Conservation (phyloP, 2,113 vertebrate genomes). For the Argyrosomus japonicus region DNA sequence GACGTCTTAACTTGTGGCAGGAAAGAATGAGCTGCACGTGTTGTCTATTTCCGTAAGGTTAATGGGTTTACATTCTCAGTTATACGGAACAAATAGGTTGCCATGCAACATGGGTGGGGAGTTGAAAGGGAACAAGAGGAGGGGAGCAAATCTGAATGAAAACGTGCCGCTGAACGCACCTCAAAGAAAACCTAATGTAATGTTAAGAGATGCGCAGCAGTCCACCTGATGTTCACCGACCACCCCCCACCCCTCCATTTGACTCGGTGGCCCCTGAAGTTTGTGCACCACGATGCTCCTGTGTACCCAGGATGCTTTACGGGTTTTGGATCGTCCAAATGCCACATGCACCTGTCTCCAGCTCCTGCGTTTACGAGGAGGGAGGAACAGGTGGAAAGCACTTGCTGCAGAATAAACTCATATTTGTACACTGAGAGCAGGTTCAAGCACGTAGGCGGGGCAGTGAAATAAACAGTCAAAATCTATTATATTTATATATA, state of each 20-base stretch:
- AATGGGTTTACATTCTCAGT: conserved; percentile 69
- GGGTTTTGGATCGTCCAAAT: conserved; percentile 63
- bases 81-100: conserved; percentile 61
- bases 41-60: conserved; percentile 73
- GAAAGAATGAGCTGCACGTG: conserved; percentile 62
- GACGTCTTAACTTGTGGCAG: conserved; percentile 73
- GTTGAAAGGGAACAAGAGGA: neutral
- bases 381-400: conserved; percentile 76
- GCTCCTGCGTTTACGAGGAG: conserved; percentile 45
- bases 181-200: conserved; percentile 10
- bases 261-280: conserved; percentile 16
- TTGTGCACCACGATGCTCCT: neutral
- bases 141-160: conserved; percentile 20
- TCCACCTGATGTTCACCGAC: conserved; percentile 17
- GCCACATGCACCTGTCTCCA: conserved; percentile 73
- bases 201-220: conserved; percentile 6
- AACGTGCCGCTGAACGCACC: neutral
- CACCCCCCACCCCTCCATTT: neutral
- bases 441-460: neutral
- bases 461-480: neutral
- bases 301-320: conserved; percentile 47
- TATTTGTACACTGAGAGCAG: conserved; percentile 19
- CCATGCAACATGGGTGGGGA: conserved; percentile 17
- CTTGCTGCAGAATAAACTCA: conserved; percentile 57
- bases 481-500: neutral